A percentile compares a stretch with the other conserved stretches of the same genome.
Evolutionary conservation across 2,888 invertebrate genomes (phyloP).

Genomic region (Chouioia cunea): DNA sequence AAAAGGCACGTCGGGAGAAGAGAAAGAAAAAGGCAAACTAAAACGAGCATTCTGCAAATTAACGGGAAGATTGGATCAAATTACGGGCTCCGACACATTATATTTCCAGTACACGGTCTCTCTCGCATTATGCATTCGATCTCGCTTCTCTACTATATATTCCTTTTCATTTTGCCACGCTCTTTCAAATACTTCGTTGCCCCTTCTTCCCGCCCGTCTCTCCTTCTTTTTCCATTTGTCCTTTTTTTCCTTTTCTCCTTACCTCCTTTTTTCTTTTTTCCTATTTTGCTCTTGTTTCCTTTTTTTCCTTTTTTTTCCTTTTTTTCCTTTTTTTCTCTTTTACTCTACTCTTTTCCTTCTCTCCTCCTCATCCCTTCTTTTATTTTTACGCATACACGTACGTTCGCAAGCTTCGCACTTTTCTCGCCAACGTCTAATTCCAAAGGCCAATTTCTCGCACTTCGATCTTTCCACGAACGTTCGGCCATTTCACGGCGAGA

Average conservation of each 20-base stretch:
- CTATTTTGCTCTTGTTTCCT: too few species aligned
- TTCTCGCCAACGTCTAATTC: constrained; percentile 22
- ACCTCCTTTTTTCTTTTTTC: too few species aligned
- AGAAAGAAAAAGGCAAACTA: constrained; percentile 41
- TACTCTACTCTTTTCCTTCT: neutral
- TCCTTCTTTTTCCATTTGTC: neutral
- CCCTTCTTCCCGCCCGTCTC: neutral
- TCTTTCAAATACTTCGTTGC: neutral
- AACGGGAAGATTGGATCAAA: constrained; percentile 46
- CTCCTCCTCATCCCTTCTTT: neutral
- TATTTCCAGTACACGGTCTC: constrained; percentile 4
- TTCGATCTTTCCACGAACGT: constrained; percentile 6
- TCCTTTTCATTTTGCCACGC: neutral
- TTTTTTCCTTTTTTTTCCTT: too few species aligned
- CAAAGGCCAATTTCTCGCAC: constrained; percentile 21
- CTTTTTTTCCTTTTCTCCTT: neutral
- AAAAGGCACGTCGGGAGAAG: constrained; percentile 10
- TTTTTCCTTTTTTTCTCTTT: neutral
- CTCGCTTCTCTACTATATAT: constrained; percentile 4
- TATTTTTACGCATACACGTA: too few species aligned
- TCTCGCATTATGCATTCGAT: constrained; percentile 42
- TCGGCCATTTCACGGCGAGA: neutral
- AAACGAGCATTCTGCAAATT: constrained; percentile 45
- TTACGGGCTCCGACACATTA: constrained; percentile 36
- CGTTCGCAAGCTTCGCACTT: too few species aligned